Evolutionary conservation across 2,113 vertebrate species (phyloP).

Genomic region (Nerophis ophidion): DNA sequence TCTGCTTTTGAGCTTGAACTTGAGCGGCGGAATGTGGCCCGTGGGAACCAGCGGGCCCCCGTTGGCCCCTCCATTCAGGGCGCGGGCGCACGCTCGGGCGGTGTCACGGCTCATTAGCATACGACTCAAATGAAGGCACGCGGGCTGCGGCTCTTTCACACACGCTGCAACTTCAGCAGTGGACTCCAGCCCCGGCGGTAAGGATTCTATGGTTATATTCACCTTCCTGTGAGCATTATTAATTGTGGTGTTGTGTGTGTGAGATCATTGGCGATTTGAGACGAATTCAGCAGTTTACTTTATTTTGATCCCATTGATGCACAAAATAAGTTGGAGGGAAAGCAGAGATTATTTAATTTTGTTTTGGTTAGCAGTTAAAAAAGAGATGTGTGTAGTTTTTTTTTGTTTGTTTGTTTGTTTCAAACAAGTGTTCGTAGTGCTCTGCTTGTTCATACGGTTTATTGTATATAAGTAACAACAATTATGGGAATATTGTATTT

Average conservation of each 20-base stretch:
- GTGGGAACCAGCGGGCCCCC: slow-evolving; percentile 68
- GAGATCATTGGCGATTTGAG: neutral
- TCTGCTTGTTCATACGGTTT: too few relatives aligned
- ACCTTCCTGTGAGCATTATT: neutral
- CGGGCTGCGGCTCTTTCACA: slow-evolving; percentile 53
- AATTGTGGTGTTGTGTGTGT: neutral
- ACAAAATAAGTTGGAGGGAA: too few relatives aligned
- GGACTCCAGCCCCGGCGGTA: slow-evolving; percentile 49
- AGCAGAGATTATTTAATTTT: too few relatives aligned
- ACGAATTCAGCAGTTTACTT: neutral
- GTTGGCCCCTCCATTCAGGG: slow-evolving; percentile 60
- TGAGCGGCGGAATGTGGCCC: slow-evolving; percentile 67
- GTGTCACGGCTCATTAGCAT: slow-evolving; percentile 74
- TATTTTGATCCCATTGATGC: too few relatives aligned
- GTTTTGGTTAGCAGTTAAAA: too few relatives aligned
- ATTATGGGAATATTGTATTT: too few relatives aligned
- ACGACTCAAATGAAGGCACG: slow-evolving; percentile 65
- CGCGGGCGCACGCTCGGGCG: slow-evolving; percentile 42
- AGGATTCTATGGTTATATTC: slow-evolving; percentile 8
- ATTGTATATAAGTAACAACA: too few relatives aligned
- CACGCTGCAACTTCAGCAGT: slow-evolving; percentile 17
- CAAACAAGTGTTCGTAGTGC: too few relatives aligned
- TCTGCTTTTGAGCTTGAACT: slow-evolving; percentile 75
- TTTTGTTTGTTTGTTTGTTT: too few relatives aligned
- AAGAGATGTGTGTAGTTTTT: too few relatives aligned